Evolutionary conservation across 1,140 invertebrate genomes (phyloP).

Genomic region (Eriosoma lanigerum): DNA sequence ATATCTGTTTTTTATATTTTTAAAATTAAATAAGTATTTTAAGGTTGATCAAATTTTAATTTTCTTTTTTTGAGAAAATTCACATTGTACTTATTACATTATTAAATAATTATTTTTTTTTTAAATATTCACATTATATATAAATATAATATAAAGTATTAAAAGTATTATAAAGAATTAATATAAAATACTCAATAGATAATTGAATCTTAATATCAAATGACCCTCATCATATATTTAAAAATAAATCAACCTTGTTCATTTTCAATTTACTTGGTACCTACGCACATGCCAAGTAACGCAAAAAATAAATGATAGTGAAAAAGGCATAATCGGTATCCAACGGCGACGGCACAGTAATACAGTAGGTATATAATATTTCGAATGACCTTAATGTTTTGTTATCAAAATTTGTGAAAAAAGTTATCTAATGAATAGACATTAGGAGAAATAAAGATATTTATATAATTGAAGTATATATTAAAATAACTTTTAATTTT

Average conservation of each 20-base stretch:
- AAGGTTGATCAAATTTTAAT: no score
- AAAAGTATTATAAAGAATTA: no score
- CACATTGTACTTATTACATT: no score
- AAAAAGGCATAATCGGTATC: constrained; percentile 46
- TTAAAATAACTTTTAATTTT: no score
- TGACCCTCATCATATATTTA: constrained; percentile 31
- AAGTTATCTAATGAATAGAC: not conserved
- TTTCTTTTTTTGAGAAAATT: no score
- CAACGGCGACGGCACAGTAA: constrained; percentile 43
- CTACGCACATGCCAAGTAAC: constrained; percentile 23
- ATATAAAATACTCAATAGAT: not conserved
- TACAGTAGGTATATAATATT: no score
- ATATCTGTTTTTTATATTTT: no score
- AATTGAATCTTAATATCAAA: not conserved
- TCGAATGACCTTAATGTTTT: constrained; percentile 25
- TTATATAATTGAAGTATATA: no score
- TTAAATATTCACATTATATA: no score
- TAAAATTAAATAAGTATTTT: no score
- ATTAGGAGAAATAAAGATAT: not conserved
- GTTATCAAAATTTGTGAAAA: constrained; percentile 18
- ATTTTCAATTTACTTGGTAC: constrained; percentile 12
- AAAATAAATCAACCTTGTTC: constrained; percentile 37
- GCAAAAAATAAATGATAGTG: constrained; percentile 10
- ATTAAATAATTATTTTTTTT: no score
- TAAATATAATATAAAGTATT: no score